phyloP scores from a whole-genome alignment of 2,888 invertebrate species.

The Biston stratarius region DNA sequence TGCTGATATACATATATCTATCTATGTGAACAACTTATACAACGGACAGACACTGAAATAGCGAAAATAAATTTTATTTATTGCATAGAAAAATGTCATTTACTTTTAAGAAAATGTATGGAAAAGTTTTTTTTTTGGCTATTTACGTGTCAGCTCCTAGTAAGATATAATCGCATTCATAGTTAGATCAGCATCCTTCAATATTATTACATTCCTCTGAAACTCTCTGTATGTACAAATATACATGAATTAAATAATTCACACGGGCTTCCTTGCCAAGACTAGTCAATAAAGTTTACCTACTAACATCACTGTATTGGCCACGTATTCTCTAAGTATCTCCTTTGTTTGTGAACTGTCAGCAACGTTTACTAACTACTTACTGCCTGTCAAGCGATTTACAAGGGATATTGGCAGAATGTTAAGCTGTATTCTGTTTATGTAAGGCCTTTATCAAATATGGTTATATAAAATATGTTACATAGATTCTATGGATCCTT shows the following conservation, averaged over 20 bases:
- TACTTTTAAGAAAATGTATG: too few relatives aligned
- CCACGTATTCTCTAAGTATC: slow-evolving; percentile 23
- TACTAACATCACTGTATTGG: background rate
- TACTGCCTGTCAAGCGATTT: slow-evolving; percentile 21
- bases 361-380: slow-evolving; percentile 28
- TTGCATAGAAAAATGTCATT: too few relatives aligned
- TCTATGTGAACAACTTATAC: too few relatives aligned
- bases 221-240: background rate
- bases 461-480: background rate
- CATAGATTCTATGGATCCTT: background rate
- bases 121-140: too few relatives aligned
- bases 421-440: slow-evolving; percentile 17
- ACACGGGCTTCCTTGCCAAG: slow-evolving; percentile 26
- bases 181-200: too few relatives aligned
- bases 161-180: too few relatives aligned
- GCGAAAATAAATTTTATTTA: too few relatives aligned
- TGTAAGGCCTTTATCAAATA: background rate
- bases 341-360: slow-evolving; percentile 28
- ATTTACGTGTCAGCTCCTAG: too few relatives aligned
- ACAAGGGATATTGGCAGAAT: slow-evolving; percentile 24
- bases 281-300: slow-evolving; percentile 25
- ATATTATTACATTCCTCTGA: too few relatives aligned
- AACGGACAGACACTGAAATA: too few relatives aligned
- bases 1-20: too few relatives aligned
- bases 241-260: background rate